Percentiles rank a stretch among this genome's conserved stretches.
Conservation (phyloP, 2,888 invertebrate genomes). For the Globia sparganii region DNA sequence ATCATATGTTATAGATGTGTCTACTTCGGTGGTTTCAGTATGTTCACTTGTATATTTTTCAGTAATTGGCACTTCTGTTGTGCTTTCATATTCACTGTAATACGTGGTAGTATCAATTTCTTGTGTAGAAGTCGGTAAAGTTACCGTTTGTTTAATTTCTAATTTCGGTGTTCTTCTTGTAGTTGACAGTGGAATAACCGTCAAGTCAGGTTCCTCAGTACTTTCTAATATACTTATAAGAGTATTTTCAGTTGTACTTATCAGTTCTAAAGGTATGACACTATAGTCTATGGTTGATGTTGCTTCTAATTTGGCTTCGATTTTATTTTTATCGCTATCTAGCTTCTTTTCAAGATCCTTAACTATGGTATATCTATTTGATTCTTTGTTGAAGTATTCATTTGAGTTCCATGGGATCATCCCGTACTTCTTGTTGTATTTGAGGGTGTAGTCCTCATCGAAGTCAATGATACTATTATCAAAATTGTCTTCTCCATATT, state of each 20-base stretch:
- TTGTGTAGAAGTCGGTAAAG: conserved; percentile 75
- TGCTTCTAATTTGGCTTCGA: conserved; percentile 67
- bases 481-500: conserved; percentile 73
- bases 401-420: conserved; percentile 76
- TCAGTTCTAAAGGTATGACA: conserved; percentile 85
- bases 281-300: conserved; percentile 79
- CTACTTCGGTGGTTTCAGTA: conserved; percentile 45
- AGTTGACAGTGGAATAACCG: conserved; percentile 83
- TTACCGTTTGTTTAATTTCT: conserved; percentile 78
- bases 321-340: conserved; percentile 60
- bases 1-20: conserved; percentile 29
- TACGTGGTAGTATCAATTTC: conserved; percentile 63
- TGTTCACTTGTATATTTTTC: conserved; percentile 50
- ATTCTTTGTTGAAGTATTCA: conserved; percentile 79
- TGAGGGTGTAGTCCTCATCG: conserved; percentile 82
- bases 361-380: conserved; percentile 81
- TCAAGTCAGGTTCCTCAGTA: conserved; percentile 82
- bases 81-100: conserved; percentile 65
- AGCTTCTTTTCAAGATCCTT: conserved; percentile 69
- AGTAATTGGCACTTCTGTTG: conserved; percentile 43
- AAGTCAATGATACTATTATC: conserved; percentile 87
- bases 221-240: conserved; percentile 79
- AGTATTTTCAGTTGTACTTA: conserved; percentile 83
- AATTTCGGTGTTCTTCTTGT: conserved; percentile 75
- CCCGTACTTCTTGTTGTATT: conserved; percentile 82